phyloP scores from a whole-genome alignment of 2,113 vertebrate species.

The Hassar affinis region DNA sequence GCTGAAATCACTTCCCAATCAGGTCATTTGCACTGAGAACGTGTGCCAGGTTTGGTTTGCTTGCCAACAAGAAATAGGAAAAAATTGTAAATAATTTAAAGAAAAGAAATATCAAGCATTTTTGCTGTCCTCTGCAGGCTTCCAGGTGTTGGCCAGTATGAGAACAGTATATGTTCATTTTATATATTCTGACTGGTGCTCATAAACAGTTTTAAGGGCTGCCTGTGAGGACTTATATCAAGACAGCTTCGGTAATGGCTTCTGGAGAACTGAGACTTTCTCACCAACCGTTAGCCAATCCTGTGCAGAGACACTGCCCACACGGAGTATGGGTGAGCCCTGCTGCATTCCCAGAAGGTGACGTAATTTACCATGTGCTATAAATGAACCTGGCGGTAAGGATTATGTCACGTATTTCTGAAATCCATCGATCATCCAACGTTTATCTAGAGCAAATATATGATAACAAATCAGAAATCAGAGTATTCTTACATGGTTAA shows the following conservation, averaged over 20 bases:
- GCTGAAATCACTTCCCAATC: conserved; percentile 6
- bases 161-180: neutral
- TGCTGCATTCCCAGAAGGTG: conserved; percentile 22
- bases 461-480: neutral
- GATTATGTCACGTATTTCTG: conserved; percentile 11
- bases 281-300: conserved; percentile 18
- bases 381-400: conserved; percentile 45
- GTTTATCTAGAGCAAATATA: neutral
- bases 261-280: conserved; percentile 22
- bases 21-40: conserved; percentile 20
- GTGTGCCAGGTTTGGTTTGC: conserved; percentile 6
- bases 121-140: neutral
- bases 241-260: conserved; percentile 27
- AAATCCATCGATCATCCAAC: conserved; percentile 11
- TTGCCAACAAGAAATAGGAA: neutral
- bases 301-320: conserved; percentile 3
- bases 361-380: conserved; percentile 33
- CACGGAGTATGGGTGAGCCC: neutral
- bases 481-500: conserved; percentile 5
- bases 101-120: neutral
- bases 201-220: conserved; percentile 15
- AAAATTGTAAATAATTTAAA: neutral
- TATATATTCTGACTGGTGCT: conserved; percentile 19
- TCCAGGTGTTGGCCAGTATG: neutral
- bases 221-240: neutral